Percentiles rank a stretch among this genome's conserved stretches.
phyloP scores from a whole-genome alignment of 2,888 invertebrate genomes.

The Pilophorus perplexus region DNA sequence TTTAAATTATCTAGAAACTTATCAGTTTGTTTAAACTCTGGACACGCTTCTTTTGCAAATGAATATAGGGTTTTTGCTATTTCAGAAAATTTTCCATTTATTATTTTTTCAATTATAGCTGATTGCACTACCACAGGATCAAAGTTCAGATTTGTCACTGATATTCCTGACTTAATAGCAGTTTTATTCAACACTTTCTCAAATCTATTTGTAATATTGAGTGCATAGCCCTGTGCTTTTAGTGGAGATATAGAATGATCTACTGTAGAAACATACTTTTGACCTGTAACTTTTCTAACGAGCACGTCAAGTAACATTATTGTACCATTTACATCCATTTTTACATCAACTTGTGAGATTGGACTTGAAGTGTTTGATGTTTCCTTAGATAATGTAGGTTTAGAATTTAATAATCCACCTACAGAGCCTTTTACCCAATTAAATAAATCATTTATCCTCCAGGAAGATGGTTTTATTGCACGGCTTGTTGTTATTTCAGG shows the following conservation, averaged over 20 bases:
- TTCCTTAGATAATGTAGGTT: no score
- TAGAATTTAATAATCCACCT: not conserved
- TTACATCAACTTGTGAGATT: not conserved
- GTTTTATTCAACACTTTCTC: not conserved
- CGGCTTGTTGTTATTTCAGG: conserved; percentile 22
- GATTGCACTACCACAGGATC: not conserved
- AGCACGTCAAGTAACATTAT: not conserved
- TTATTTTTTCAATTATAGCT: not conserved
- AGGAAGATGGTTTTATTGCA: conserved; percentile 9
- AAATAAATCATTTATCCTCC: conserved; percentile 31
- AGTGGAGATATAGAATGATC: not conserved
- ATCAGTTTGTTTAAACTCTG: not conserved
- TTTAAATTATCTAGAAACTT: not conserved
- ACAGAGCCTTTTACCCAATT: conserved; percentile 13
- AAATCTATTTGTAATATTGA: not conserved
- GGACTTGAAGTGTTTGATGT: no score
- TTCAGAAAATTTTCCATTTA: not conserved
- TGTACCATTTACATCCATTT: not conserved
- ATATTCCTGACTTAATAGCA: not conserved
- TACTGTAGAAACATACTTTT: not conserved
- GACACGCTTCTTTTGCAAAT: not conserved
- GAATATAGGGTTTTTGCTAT: not conserved
- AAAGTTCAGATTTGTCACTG: not conserved
- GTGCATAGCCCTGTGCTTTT: not conserved
- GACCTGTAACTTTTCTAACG: not conserved